Conservation (phyloP, 2,797 vertebrate genomes). For the Nyctibius grandis region DNA sequence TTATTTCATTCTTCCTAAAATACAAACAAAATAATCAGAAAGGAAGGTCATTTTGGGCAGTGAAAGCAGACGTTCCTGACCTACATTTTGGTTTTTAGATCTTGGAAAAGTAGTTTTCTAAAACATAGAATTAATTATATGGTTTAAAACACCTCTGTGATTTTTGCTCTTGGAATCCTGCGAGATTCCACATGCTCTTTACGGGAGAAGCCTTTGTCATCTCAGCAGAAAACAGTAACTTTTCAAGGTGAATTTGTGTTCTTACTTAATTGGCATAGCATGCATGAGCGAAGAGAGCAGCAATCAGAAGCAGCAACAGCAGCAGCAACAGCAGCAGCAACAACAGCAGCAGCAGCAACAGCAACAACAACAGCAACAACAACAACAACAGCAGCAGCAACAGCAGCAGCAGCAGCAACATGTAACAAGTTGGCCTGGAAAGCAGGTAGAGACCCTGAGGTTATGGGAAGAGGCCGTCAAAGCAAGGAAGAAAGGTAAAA, state of each 20-base stretch:
- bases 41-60: neutral
- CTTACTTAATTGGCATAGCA: constrained; percentile 72
- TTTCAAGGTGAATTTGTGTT: constrained; percentile 67
- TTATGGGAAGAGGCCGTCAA: constrained; percentile 82
- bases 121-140: neutral
- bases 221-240: constrained; percentile 33
- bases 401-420: constrained; percentile 71
- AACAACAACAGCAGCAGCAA: constrained; percentile 39
- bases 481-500: constrained; percentile 81
- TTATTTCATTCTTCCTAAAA: neutral
- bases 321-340: constrained; percentile 72
- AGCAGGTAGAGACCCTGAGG: constrained; percentile 80
- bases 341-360: constrained; percentile 73
- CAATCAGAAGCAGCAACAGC: constrained; percentile 78
- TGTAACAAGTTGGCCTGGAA: constrained; percentile 78
- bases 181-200: neutral
- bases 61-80: neutral
- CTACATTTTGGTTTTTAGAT: neutral
- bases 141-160: neutral
- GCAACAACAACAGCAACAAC: constrained; percentile 59
- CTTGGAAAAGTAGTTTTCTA: neutral
- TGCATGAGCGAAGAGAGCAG: constrained; percentile 80
- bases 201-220: constrained; percentile 26
- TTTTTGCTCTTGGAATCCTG: constrained; percentile 14
- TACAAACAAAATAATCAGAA: neutral